These are phyloP conservation scores for Heteromyza rotundicornis DNA, from an alignment of 2,888 invertebrate genomes.

Conservation along the genomic window DNA sequence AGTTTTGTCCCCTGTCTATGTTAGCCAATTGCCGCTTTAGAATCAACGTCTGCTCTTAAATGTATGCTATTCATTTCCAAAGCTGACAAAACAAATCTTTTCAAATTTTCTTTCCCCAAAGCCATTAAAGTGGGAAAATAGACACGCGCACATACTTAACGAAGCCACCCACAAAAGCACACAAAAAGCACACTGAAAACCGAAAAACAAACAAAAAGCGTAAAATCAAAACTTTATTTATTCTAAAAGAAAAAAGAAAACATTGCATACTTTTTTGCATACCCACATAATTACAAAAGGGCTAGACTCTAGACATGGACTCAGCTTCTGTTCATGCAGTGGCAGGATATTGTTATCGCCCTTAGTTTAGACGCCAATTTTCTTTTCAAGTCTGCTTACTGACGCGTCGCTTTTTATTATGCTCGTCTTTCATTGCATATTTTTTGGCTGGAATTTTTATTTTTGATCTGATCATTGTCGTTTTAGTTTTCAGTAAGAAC, in stretches of 20 bases:
- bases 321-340: not conserved
- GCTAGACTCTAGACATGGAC: not conserved
- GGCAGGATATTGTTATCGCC: not conserved
- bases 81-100: conserved; percentile 1
- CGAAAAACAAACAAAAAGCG: not conserved
- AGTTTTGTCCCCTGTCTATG: no score
- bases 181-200: not conserved
- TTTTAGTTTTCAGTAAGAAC: no score
- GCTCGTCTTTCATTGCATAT: not conserved
- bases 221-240: not conserved
- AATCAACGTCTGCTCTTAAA: not conserved
- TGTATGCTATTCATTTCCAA: not conserved
- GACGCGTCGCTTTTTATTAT: not conserved
- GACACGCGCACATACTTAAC: not conserved
- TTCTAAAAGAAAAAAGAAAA: not conserved
- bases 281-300: not conserved
- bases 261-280: not conserved
- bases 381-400: not conserved
- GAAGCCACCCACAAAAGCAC: not conserved
- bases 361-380: no score
- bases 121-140: not conserved
- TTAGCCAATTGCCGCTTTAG: not conserved
- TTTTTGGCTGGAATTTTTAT: not conserved
- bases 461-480: no score
- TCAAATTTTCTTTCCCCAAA: not conserved